phyloP scores from a whole-genome alignment of 2,113 vertebrate species.

The Nipponia nippon region DNA sequence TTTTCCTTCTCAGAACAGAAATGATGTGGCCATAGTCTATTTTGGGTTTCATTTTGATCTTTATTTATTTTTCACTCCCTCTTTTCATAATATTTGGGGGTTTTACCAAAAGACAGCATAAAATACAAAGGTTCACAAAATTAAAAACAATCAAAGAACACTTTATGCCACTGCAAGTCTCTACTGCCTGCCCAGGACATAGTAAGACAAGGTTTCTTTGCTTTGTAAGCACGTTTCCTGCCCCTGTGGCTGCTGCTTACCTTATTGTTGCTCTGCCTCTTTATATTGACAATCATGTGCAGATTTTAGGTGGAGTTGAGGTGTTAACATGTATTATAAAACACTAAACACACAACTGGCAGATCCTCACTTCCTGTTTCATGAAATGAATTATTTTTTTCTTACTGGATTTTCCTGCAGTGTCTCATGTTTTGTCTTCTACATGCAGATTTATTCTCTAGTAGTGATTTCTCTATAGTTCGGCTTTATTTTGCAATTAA shows the following conservation, averaged over 20 bases:
- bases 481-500: background rate
- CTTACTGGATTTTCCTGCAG: background rate
- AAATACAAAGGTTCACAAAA: background rate
- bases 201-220: background rate
- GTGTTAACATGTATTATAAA: background rate
- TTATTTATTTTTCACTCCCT: background rate
- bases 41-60: background rate
- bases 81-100: background rate
- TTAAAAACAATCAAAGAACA: background rate
- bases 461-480: background rate
- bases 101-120: background rate
- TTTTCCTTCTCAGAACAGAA: background rate
- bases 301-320: background rate
- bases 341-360: background rate
- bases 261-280: background rate
- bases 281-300: background rate
- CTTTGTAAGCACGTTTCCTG: background rate
- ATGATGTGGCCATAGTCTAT: background rate
- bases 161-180: background rate
- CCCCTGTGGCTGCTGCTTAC: background rate
- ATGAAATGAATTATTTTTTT: background rate
- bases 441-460: background rate
- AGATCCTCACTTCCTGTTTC: background rate
- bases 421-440: background rate
- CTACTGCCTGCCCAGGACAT: background rate